A percentile compares a stretch with the other conserved stretches of the same genome.
These are phyloP conservation scores for Leucophenga montana DNA, from an alignment of 2,888 invertebrate species.

Conservation along the genomic window DNA sequence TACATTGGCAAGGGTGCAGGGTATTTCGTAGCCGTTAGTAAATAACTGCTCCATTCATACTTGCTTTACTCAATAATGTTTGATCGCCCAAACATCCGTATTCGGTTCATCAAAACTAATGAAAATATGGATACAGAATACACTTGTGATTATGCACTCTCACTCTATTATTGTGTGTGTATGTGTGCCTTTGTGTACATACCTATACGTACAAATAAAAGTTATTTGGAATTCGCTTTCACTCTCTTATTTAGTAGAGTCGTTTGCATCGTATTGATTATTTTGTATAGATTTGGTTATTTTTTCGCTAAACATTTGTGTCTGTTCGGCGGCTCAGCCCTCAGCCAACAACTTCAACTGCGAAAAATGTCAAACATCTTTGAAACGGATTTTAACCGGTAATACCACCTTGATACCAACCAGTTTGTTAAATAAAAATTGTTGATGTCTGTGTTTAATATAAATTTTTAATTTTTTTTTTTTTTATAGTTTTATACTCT, in stretches of 20 bases:
- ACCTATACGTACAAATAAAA: background rate
- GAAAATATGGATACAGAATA: no score
- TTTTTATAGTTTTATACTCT: slow-evolving; percentile 3
- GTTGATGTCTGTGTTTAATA: slow-evolving; percentile 1
- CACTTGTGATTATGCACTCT: background rate
- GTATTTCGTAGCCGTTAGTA: no score
- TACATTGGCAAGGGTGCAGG: no score
- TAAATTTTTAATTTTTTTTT: no score
- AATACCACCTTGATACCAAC: background rate
- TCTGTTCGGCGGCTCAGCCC: background rate
- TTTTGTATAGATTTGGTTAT: background rate
- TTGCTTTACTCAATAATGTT: no score
- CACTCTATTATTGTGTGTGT: background rate
- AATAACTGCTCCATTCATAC: no score
- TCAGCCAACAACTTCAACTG: background rate
- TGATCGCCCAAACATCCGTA: no score
- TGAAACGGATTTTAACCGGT: slow-evolving; percentile 1
- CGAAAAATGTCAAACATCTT: background rate
- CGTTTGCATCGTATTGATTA: background rate
- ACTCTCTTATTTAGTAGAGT: background rate
- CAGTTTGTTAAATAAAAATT: slow-evolving; percentile 1
- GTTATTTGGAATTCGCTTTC: background rate
- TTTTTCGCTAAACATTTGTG: background rate
- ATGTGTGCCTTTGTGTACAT: background rate
- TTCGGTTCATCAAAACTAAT: no score